Evolutionary conservation across 2,113 vertebrate genomes (phyloP).

Genomic region (Muntiacus reevesi): DNA sequence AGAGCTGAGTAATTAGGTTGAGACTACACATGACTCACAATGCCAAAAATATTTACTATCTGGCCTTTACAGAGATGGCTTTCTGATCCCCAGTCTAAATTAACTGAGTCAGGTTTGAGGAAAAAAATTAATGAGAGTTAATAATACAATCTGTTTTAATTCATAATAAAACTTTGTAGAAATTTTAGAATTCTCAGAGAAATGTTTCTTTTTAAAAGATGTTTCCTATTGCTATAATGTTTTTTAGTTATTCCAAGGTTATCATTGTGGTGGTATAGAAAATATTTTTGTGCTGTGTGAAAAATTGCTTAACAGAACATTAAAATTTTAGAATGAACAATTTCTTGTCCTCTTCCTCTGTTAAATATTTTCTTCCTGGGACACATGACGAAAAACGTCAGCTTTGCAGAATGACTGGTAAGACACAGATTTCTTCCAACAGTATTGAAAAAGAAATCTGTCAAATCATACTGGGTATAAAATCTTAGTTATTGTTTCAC

Average conservation of each 20-base stretch:
- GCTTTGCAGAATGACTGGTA: slow-evolving; percentile 7
- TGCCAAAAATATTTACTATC: slow-evolving; percentile 14
- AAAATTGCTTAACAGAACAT: slow-evolving; percentile 1
- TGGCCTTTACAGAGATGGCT: not conserved
- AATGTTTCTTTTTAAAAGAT: slow-evolving; percentile 14
- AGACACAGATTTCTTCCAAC: not conserved
- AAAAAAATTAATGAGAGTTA: not conserved
- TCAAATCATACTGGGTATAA: not conserved
- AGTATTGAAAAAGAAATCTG: not conserved
- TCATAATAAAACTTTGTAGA: not conserved
- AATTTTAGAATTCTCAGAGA: slow-evolving; percentile 8
- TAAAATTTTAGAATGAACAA: slow-evolving; percentile 28
- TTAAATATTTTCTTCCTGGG: slow-evolving; percentile 25
- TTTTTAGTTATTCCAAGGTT: slow-evolving; percentile 36
- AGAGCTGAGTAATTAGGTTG: not conserved
- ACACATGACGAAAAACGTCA: not conserved
- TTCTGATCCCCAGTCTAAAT: not conserved
- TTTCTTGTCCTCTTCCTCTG: not conserved
- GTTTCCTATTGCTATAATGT: not conserved
- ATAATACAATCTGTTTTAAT: slow-evolving; percentile 39
- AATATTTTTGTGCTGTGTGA: not conserved
- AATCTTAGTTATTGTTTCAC: not conserved
- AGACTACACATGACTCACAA: not conserved
- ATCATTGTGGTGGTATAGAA: slow-evolving; percentile 1
- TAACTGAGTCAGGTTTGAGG: not conserved